A percentile compares a stretch with the other conserved stretches of the same genome.
These are phyloP conservation scores for Acholoe squamosa DNA, from an alignment of 2,888 invertebrate genomes.

Conservation along the genomic window DNA sequence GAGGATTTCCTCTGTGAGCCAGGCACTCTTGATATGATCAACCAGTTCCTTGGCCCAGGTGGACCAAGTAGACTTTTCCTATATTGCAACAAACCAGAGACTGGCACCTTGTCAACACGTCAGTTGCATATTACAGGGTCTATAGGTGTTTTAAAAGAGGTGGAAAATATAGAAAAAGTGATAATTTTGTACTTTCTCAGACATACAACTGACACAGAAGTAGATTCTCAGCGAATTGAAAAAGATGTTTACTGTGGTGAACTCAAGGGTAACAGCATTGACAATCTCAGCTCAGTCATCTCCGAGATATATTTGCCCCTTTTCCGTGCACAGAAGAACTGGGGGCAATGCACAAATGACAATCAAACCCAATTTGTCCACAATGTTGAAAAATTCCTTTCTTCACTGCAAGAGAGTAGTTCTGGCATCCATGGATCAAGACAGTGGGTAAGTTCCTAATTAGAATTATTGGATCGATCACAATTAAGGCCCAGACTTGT, in stretches of 20 bases:
- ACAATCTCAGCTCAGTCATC: slow-evolving; percentile 79
- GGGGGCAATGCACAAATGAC: slow-evolving; percentile 82
- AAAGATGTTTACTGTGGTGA: slow-evolving; percentile 82
- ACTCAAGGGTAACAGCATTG: slow-evolving; percentile 81
- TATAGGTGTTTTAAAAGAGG: slow-evolving; percentile 79
- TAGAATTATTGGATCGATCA: no score
- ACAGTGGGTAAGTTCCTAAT: slow-evolving; percentile 81
- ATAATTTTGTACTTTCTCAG: slow-evolving; percentile 81
- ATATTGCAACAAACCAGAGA: slow-evolving; percentile 79
- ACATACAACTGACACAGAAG: slow-evolving; percentile 79
- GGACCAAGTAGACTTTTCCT: slow-evolving; percentile 82
- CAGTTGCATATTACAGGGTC: slow-evolving; percentile 79
- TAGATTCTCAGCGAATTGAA: slow-evolving; percentile 80
- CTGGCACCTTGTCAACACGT: slow-evolving; percentile 73
- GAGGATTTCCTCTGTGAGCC: slow-evolving; percentile 82
- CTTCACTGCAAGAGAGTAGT: slow-evolving; percentile 79
- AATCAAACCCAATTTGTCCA: slow-evolving; percentile 77
- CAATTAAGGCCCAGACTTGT: no score
- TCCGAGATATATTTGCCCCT: slow-evolving; percentile 82
- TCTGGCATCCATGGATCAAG: slow-evolving; percentile 78
- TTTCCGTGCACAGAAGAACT: slow-evolving; percentile 80
- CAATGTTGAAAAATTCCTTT: slow-evolving; percentile 80
- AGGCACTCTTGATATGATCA: slow-evolving; percentile 78
- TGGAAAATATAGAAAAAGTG: slow-evolving; percentile 75
- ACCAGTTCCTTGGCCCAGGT: slow-evolving; percentile 80